Conservation (phyloP, 2,888 invertebrate species). For the Himalopsyche tibetana region DNA sequence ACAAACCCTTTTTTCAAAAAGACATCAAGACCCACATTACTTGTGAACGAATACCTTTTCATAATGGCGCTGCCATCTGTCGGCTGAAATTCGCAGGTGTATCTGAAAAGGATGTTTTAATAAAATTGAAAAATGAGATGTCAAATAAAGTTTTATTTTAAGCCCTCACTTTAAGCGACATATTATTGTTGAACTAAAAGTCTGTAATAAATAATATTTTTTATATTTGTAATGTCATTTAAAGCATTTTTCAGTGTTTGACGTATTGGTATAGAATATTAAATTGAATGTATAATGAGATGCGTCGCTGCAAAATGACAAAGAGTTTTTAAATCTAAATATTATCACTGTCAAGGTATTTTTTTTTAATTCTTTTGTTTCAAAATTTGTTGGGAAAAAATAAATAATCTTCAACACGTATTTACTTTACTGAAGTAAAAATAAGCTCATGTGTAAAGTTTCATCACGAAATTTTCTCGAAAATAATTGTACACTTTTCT, state of each 20-base stretch:
- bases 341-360: not conserved
- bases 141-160: not conserved
- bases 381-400: not conserved
- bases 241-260: not conserved
- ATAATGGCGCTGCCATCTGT: slow-evolving; percentile 15
- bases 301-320: not conserved
- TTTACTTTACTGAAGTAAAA: no score
- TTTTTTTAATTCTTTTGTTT: not conserved
- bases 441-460: no score
- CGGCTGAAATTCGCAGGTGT: not conserved
- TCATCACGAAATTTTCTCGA: no score
- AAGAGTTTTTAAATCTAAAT: not conserved
- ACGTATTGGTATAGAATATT: not conserved
- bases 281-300: not conserved
- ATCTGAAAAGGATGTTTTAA: slow-evolving; percentile 17
- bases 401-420: not conserved
- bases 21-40: slow-evolving; percentile 3
- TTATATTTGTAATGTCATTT: not conserved
- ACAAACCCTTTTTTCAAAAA: not conserved
- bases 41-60: slow-evolving; percentile 6
- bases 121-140: slow-evolving; percentile 2
- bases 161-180: not conserved
- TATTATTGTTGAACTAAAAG: no score
- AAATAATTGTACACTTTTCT: no score
- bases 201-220: not conserved